phyloP scores from a whole-genome alignment of 2,888 invertebrate genomes.

The Caenorhabditis becei region DNA sequence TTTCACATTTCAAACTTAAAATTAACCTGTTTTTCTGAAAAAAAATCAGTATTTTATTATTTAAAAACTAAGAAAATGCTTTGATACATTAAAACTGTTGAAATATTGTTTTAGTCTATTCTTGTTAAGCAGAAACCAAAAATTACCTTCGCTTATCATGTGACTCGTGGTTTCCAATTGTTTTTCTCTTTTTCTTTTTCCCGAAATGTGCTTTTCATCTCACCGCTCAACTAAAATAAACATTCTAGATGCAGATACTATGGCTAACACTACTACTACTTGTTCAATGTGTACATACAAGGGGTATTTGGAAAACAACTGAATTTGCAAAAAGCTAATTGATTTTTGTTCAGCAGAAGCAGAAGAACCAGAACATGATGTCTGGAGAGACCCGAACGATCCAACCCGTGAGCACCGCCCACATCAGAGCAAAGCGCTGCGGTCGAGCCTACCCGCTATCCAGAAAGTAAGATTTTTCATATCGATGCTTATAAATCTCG shows the following conservation, averaged over 20 bases:
- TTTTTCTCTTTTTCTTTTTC: not conserved
- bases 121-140: not conserved
- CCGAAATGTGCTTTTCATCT: conserved; percentile 19
- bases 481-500: not conserved
- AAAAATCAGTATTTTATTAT: too few relatives aligned
- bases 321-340: too few relatives aligned
- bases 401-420: conserved; percentile 27
- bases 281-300: not conserved
- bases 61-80: too few relatives aligned
- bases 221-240: not conserved
- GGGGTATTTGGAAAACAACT: too few relatives aligned
- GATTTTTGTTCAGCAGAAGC: conserved; percentile 5
- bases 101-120: not conserved
- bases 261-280: conserved; percentile 20
- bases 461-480: conserved; percentile 25
- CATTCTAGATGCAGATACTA: conserved; percentile 37
- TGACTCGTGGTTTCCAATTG: not conserved
- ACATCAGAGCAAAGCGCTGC: not conserved
- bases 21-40: too few relatives aligned
- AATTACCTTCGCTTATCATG: not conserved
- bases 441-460: not conserved
- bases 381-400: conserved; percentile 58
- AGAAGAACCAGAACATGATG: conserved; percentile 10
- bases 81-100: too few relatives aligned
- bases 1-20: too few relatives aligned